Conservation (phyloP, 2,888 invertebrate genomes). For the Anoncus sp. region DNA sequence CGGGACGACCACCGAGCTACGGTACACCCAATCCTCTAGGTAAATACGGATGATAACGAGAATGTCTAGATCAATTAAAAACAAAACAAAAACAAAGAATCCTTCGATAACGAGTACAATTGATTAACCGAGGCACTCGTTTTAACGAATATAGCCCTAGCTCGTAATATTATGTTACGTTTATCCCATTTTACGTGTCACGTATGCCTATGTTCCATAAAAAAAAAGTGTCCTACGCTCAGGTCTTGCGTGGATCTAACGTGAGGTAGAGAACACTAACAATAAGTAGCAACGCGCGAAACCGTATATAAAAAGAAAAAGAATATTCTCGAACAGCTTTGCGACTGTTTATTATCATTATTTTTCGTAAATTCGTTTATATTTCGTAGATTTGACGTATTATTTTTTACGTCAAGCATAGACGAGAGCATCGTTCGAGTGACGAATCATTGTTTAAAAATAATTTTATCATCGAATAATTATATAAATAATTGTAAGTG, state of each 20-base stretch:
- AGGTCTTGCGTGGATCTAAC: slow-evolving; percentile 82
- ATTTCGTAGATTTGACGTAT: slow-evolving; percentile 46
- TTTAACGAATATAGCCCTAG: slow-evolving; percentile 25
- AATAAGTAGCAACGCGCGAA: slow-evolving; percentile 67
- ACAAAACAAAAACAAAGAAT: slow-evolving; percentile 20
- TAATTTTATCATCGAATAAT: slow-evolving; percentile 3
- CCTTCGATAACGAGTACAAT: slow-evolving; percentile 27
- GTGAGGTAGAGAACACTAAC: slow-evolving; percentile 79
- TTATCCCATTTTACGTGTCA: slow-evolving; percentile 53
- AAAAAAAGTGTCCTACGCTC: slow-evolving; percentile 74
- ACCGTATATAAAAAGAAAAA: slow-evolving; percentile 41
- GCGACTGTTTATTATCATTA: background rate
- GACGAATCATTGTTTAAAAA: slow-evolving; percentile 30
- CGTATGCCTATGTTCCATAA: slow-evolving; percentile 66
- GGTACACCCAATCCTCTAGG: slow-evolving; percentile 80
- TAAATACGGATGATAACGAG: slow-evolving; percentile 70
- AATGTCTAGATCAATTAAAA: slow-evolving; percentile 13
- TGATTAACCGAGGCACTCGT: slow-evolving; percentile 30
- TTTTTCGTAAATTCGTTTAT: no score
- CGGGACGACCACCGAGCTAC: slow-evolving; percentile 75
- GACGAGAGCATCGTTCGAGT: slow-evolving; percentile 25
- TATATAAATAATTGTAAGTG: no score
- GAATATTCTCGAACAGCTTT: slow-evolving; percentile 24
- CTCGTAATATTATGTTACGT: slow-evolving; percentile 52
- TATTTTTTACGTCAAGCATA: slow-evolving; percentile 43